phyloP scores from a whole-genome alignment of 1,140 invertebrate species.

The Rhyacophila brunnea region DNA sequence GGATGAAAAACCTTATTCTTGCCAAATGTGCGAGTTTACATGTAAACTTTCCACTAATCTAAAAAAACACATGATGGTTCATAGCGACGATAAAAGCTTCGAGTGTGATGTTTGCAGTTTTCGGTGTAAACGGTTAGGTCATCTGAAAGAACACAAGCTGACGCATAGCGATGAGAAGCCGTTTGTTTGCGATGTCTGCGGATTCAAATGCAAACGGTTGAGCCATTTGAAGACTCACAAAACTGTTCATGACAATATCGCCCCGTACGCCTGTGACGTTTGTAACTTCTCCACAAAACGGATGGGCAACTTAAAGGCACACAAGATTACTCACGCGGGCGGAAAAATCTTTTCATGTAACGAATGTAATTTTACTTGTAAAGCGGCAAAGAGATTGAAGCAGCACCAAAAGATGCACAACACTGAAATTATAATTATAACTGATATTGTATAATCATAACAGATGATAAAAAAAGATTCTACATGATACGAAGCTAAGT shows the following conservation, averaged over 20 bases:
- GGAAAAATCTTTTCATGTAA: conserved; percentile 10
- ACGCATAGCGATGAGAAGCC: conserved; percentile 9
- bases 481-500: too few relatives aligned
- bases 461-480: too few relatives aligned
- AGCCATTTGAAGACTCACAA: conserved; percentile 14
- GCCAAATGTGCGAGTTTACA: background rate
- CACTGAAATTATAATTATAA: too few relatives aligned
- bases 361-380: conserved; percentile 8
- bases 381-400: background rate
- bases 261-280: conserved; percentile 8
- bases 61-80: conserved; percentile 8
- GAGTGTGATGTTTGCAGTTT: conserved; percentile 1
- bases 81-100: conserved; percentile 3
- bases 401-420: conserved; percentile 5
- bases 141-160: conserved; percentile 10
- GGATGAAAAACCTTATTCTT: background rate
- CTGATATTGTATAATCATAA: too few relatives aligned
- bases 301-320: conserved; percentile 3
- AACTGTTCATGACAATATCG: conserved; percentile 7
- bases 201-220: conserved; percentile 3
- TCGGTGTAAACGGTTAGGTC: background rate
- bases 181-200: conserved; percentile 4
- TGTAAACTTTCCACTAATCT: conserved; percentile 7
- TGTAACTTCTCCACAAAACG: conserved; percentile 5
- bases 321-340: conserved; percentile 6